Evolutionary conservation across 2,113 vertebrate species (phyloP), one percentile per base, ranked within the genome.

Genomic region (Carassius auratus): DNA sequence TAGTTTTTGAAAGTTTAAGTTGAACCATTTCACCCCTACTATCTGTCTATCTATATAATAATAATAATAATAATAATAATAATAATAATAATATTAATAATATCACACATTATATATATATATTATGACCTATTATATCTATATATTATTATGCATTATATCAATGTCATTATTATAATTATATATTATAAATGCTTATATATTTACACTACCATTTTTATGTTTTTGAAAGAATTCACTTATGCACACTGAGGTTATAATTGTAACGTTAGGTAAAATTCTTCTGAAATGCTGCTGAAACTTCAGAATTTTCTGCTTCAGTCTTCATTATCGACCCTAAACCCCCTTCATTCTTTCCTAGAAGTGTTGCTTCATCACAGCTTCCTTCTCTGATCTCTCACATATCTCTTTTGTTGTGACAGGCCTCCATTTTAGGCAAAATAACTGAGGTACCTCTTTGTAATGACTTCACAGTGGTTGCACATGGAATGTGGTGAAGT

Each of bases 361-460:
- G 69, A 88, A 83, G 23, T 87, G 86, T 81, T 84, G 36, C 62
- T 82, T 33, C 36, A 30, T 79, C 26, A 90, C 9, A 57, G 33
- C 66, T 59, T 73, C 33, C 30, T 90, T 62, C 89, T 78, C n/a
- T 90, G 64, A 48, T 75, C 7, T 88, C 82, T 85, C 48, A 85
- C 23, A 19, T 74, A 14, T 88, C 76, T 93, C 92, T 92, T 30
- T 83, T 95, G 89, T 87, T 45, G 84, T 86, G 91, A 91, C 93
- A 96, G 95, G 94, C 91, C 17, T 94, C 92, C 91, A 91, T 96
- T 92, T 90, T 94, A 90, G 91, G 93, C 91, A 96, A 91, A 92
- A 91, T 95, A 91, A 94, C 92, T 50, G 94, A 96, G 95, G 95
- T 96, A 96, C 95, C 95, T 92, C 90, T 91, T 76, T 89, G 26